phyloP scores from a whole-genome alignment of 2,113 vertebrate genomes.

The Carassius gibelio region DNA sequence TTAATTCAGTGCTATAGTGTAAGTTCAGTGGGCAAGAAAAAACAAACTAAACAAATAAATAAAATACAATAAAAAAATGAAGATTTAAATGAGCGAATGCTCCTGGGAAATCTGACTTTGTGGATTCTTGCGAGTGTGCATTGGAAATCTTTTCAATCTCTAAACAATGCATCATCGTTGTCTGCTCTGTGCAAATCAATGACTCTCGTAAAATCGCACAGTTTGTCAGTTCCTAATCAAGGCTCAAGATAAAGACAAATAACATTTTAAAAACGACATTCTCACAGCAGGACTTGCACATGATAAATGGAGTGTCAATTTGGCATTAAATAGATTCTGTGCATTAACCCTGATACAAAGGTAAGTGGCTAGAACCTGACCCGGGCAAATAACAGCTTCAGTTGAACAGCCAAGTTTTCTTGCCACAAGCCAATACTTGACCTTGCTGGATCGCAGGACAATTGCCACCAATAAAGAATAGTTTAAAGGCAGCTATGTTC shows the following conservation, averaged over 20 bases:
- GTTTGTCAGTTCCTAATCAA: not conserved
- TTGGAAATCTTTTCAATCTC: constrained; percentile 33
- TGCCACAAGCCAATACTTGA: constrained; percentile 63
- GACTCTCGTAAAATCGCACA: not conserved
- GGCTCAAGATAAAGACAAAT: not conserved
- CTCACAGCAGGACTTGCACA: not conserved
- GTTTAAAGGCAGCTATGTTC: constrained; percentile 72
- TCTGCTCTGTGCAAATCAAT: constrained; percentile 4
- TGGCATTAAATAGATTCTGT: constrained; percentile 3
- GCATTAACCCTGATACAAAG: not conserved
- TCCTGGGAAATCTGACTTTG: not conserved
- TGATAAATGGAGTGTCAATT: not conserved
- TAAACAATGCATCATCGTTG: constrained; percentile 28
- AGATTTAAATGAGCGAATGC: constrained; percentile 4
- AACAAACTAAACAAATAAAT: not conserved
- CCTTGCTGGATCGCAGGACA: constrained; percentile 69
- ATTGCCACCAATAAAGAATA: constrained; percentile 52
- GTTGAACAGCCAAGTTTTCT: constrained; percentile 37
- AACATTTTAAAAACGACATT: constrained; percentile 7
- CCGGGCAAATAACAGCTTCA: not conserved
- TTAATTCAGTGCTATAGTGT: not conserved
- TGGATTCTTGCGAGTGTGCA: not conserved
- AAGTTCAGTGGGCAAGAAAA: not conserved
- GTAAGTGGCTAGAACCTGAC: not conserved
- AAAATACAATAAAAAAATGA: not conserved